phyloP scores from a whole-genome alignment of 2,113 vertebrate genomes.

The Cyanoderma ruficeps region DNA sequence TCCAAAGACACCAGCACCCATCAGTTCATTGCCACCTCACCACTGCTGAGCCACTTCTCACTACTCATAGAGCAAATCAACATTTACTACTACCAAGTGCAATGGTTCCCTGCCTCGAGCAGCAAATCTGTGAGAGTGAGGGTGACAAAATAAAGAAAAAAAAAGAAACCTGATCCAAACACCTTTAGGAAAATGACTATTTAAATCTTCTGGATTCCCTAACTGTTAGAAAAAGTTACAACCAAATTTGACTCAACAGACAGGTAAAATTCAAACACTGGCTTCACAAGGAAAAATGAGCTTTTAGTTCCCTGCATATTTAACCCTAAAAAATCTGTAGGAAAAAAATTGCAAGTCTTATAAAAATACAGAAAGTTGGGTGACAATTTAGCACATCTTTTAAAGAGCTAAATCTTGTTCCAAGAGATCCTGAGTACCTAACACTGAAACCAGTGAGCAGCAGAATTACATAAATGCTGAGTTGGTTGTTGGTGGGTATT shows the following conservation, averaged over 20 bases:
- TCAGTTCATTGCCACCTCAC: background rate
- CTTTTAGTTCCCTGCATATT: background rate
- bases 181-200: background rate
- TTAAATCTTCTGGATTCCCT: background rate
- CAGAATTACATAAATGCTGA: background rate
- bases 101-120: fast-evolving
- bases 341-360: background rate
- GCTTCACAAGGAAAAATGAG: background rate
- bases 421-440: background rate
- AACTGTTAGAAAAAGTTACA: background rate
- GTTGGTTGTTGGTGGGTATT: background rate
- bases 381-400: background rate
- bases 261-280: background rate
- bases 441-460: background rate
- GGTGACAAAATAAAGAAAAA: background rate
- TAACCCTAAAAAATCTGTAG: background rate
- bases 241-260: background rate
- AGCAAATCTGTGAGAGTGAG: background rate
- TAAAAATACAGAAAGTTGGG: background rate
- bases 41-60: background rate
- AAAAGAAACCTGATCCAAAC: background rate
- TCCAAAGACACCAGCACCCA: background rate
- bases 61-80: background rate
- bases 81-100: background rate
- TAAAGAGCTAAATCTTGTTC: background rate